These are phyloP conservation scores for Dicrurus megarhynchus DNA, from an alignment of 2,113 vertebrate genomes.

Conservation along the genomic window DNA sequence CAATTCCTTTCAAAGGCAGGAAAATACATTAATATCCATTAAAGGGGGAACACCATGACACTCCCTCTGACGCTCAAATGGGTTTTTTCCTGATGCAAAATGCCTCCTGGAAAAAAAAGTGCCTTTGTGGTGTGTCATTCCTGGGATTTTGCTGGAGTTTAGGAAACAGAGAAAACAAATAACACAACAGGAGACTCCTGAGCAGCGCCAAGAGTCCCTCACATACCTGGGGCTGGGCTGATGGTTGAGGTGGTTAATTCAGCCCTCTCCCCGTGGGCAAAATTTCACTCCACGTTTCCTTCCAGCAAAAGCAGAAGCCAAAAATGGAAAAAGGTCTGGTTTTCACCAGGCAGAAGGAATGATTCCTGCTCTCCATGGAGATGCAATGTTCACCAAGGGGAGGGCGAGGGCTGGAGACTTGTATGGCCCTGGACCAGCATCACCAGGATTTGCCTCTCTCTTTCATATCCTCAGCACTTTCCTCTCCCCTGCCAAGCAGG, in stretches of 20 bases:
- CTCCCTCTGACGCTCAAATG: neutral
- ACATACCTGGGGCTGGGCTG: neutral
- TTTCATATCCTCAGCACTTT: neutral
- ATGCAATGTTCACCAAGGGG: neutral
- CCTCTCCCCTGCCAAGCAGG: neutral
- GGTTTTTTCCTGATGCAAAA: slow-evolving; percentile 18
- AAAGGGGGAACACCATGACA: neutral
- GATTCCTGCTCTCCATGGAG: neutral
- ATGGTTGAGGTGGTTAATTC: neutral
- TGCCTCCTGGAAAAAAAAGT: neutral
- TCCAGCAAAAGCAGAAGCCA: neutral
- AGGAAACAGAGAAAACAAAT: neutral
- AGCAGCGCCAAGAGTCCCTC: neutral
- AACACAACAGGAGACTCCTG: neutral
- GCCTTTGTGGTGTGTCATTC: neutral
- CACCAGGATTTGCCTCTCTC: neutral
- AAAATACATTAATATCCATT: neutral
- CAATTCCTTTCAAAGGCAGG: neutral
- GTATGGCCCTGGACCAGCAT: neutral
- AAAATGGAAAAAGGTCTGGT: neutral
- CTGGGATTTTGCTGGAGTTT: neutral
- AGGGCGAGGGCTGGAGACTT: neutral
- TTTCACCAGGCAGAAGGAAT: neutral
- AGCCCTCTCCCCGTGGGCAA: neutral
- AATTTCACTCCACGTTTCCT: neutral